These are phyloP conservation scores for Napeogenes inachia DNA, from an alignment of 2,888 invertebrate species.

Conservation along the genomic window DNA sequence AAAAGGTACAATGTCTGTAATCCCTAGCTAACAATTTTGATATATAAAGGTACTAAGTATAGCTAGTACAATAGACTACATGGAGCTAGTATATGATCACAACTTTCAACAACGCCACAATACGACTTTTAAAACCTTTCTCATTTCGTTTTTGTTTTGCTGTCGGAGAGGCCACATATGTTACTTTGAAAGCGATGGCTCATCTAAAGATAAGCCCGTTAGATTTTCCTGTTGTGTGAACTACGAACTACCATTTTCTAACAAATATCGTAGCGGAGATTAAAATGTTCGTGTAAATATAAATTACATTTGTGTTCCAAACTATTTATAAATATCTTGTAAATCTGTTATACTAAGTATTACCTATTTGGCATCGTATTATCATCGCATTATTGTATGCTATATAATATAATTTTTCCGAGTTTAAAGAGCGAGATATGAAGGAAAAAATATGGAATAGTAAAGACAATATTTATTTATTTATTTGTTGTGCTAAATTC, in stretches of 20 bases:
- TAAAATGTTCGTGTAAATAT: not conserved
- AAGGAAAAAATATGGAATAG: too few species aligned
- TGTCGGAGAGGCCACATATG: constrained; percentile 63
- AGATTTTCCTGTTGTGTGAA: constrained; percentile 46
- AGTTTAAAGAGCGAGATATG: too few species aligned
- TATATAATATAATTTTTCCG: too few species aligned
- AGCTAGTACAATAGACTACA: constrained; percentile 28
- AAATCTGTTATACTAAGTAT: too few species aligned
- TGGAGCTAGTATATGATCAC: constrained; percentile 46
- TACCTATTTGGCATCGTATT: too few species aligned
- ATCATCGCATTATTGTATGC: too few species aligned
- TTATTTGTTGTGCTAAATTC: too few species aligned
- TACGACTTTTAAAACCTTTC: constrained; percentile 67
- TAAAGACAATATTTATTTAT: too few species aligned
- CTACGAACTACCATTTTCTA: not conserved
- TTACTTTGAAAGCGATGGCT: constrained; percentile 60
- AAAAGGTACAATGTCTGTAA: too few species aligned
- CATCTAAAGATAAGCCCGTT: constrained; percentile 72
- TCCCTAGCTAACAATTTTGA: not conserved
- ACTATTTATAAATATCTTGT: too few species aligned
- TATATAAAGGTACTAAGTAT: not conserved
- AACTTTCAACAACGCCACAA: constrained; percentile 55
- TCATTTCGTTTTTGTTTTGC: constrained; percentile 74
- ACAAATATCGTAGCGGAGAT: not conserved
- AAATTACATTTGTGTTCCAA: too few species aligned